Percentiles rank a stretch among this genome's conserved stretches.
These are phyloP conservation scores for Tangachromis dhanisi DNA, from an alignment of 2,113 vertebrate genomes.

Conservation along the genomic window DNA sequence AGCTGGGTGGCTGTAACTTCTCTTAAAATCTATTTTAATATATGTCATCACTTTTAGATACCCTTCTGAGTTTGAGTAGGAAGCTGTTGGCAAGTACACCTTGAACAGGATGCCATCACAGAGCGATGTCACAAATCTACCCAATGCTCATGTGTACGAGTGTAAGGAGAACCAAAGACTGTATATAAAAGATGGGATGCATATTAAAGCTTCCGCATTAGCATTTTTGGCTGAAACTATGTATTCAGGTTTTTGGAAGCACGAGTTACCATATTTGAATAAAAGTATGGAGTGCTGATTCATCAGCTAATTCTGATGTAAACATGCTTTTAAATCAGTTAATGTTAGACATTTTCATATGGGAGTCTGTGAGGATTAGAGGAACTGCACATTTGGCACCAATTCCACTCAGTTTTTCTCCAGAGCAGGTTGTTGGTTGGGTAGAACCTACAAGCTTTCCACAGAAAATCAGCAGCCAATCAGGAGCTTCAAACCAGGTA, in stretches of 20 bases:
- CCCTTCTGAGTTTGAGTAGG: background rate
- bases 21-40: rapidly evolving
- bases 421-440: rapidly evolving
- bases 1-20: background rate
- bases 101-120: background rate
- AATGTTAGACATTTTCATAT: background rate
- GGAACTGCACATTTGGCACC: background rate
- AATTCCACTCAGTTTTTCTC: background rate
- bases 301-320: background rate
- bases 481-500: background rate
- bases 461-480: background rate
- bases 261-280: background rate
- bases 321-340: background rate
- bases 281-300: rapidly evolving
- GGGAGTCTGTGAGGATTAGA: background rate
- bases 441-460: background rate
- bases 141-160: rapidly evolving
- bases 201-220: background rate
- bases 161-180: background rate
- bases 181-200: background rate
- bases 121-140: background rate
- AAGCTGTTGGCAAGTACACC: rapidly evolving
- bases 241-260: background rate
- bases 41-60: background rate
- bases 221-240: background rate